Evolutionary conservation across 1,140 invertebrate species (phyloP).

Genomic region (Drosophila azteca): DNA sequence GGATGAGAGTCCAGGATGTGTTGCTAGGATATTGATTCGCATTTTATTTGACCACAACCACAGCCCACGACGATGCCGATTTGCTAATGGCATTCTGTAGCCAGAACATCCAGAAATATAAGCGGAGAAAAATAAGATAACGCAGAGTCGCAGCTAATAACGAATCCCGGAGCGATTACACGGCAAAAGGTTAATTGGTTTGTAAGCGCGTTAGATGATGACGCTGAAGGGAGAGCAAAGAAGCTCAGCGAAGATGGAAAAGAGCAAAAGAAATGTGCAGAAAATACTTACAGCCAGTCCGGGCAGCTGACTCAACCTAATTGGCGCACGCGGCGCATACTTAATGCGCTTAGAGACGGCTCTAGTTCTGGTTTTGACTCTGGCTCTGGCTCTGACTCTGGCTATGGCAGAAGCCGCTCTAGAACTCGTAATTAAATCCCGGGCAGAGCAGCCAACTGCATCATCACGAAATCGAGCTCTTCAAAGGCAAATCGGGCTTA

Average conservation of each 20-base stretch:
- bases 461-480: conserved; percentile 29
- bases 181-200: conserved; percentile 73
- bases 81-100: conserved; percentile 39
- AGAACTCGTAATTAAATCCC: conserved; percentile 70
- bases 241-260: conserved; percentile 22
- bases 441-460: conserved; percentile 42
- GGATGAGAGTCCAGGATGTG: conserved; percentile 4
- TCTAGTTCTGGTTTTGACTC: conserved; percentile 33
- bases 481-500: conserved; percentile 47
- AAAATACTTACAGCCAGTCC: conserved; percentile 41
- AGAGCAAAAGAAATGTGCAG: conserved; percentile 21
- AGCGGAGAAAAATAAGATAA: conserved; percentile 50
- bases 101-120: conserved; percentile 1
- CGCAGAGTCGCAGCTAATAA: conserved; percentile 31
- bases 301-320: conserved; percentile 72
- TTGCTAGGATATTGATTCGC: conserved; percentile 20
- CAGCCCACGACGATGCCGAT: conserved; percentile 28
- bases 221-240: neutral
- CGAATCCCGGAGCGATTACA: conserved; percentile 52
- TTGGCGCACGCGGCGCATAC: conserved; percentile 77
- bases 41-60: conserved; percentile 22
- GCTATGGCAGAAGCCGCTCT: conserved; percentile 44
- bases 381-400: conserved; percentile 24
- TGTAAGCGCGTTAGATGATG: conserved; percentile 58
- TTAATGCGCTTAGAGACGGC: conserved; percentile 74